Evolutionary conservation across 1,140 invertebrate genomes (phyloP), one percentile per base, ranked within the genome.

Genomic region (Phymorhynchus buccinoides): DNA sequence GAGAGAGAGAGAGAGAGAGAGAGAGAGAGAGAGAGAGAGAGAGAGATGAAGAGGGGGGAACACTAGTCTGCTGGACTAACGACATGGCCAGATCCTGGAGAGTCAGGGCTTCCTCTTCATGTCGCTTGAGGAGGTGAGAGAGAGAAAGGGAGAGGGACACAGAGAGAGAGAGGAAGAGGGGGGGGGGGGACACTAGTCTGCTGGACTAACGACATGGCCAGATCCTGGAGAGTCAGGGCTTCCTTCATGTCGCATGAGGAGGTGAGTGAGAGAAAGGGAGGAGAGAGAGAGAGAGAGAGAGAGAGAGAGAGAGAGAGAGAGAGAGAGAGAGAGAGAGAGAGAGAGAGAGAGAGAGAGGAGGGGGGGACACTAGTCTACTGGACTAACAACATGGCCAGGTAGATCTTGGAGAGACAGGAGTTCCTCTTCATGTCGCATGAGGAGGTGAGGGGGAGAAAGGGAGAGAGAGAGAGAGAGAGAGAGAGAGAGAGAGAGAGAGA

Each of bases 361-460:
- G n/a, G n/a, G n/a, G n/a, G 22, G 68, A 84, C 62, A 42, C 88
- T 0, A 88, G 88, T n/a, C 84, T 89, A 82, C 71, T 85, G 35
- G 79, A 66, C 42, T 16, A 80, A 85, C 44, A 62, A 71, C n/a
- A 30, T 80, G 48, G 52, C 83, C 39, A 68, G 42, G 56, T 84
- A 86, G 37, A 44, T 83, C n/a, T 56, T 86, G 62, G 75, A 84
- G 84, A 30, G n/a, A 0, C 83, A 86, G 41, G 87, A 87, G 3
- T 87, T 86, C 68, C 3, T 80, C 12, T 66, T 83, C 27, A 22
- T 62, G 7, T 22, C 27, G 18, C 56, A 62, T 14, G 48, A 52
- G 48, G 22, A 18, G 22, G 48, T 14, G 48, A 52, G 48, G 22
- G 48, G 22, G 48, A 52, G 48, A 52, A 18, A 52, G 48, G 22